Evolutionary conservation across 1,140 invertebrate species (phyloP).

Genomic region (Dysdera silvatica): DNA sequence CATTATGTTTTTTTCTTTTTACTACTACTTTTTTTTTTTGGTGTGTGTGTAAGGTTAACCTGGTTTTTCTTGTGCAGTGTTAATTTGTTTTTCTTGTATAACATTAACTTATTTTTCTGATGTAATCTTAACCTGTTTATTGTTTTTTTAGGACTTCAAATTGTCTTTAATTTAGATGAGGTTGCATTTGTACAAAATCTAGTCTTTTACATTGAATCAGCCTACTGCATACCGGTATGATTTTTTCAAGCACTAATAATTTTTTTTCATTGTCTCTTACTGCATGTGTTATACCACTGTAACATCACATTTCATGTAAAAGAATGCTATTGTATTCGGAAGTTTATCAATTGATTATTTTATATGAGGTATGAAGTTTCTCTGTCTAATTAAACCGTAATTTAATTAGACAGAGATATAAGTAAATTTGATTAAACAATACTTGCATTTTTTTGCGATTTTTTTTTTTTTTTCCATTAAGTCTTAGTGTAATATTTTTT

Average conservation of each 20-base stretch:
- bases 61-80: too few relatives aligned
- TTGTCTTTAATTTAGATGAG: constrained; percentile 98
- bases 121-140: neutral
- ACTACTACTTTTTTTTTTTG: too few relatives aligned
- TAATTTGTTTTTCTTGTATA: constrained; percentile 6
- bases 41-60: too few relatives aligned
- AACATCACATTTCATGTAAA: neutral
- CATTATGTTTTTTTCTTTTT: too few relatives aligned
- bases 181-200: constrained; percentile 98
- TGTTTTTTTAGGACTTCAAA: constrained; percentile 43
- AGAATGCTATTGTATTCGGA: too few relatives aligned
- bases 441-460: neutral
- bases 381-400: too few relatives aligned
- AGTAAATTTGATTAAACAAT: too few relatives aligned
- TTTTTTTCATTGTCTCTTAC: constrained; percentile 2
- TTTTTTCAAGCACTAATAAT: neutral
- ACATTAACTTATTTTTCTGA: constrained; percentile 3
- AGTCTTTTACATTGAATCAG: constrained; percentile 99
- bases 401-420: too few relatives aligned
- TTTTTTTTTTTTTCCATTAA: constrained; percentile 1
- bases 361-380: too few relatives aligned
- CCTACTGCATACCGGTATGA: constrained; percentile 86
- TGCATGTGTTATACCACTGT: neutral
- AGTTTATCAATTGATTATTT: too few relatives aligned
- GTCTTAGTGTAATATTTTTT: constrained; percentile 26